Conservation (phyloP, 2,888 invertebrate genomes). For the Aleiodes alternator region DNA sequence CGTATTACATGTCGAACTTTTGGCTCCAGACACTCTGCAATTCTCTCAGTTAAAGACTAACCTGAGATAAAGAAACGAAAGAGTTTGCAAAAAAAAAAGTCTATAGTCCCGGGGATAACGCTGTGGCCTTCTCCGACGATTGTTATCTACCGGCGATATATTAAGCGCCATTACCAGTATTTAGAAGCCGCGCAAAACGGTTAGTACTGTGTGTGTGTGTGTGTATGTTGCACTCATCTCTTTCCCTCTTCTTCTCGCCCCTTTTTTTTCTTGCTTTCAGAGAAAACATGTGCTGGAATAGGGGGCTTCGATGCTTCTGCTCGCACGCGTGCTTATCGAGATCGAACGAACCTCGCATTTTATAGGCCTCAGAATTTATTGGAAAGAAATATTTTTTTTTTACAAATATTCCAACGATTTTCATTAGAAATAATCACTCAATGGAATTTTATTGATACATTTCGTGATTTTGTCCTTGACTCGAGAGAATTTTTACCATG, state of each 20-base stretch:
- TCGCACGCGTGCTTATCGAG: slow-evolving; percentile 53
- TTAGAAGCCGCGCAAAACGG: slow-evolving; percentile 64
- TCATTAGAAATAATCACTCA: too few relatives aligned
- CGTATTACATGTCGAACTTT: too few relatives aligned
- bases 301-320: slow-evolving; percentile 24
- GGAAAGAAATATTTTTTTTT: too few relatives aligned
- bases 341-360: slow-evolving; percentile 49
- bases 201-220: background rate
- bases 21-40: too few relatives aligned
- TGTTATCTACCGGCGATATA: slow-evolving; percentile 71
- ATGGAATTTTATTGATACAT: too few relatives aligned
- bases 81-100: slow-evolving; percentile 44
- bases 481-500: too few relatives aligned
- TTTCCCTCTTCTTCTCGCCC: too few relatives aligned
- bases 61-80: slow-evolving; percentile 42
- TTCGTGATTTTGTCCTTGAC: too few relatives aligned
- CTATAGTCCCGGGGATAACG: slow-evolving; percentile 50
- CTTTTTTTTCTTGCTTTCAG: slow-evolving; percentile 33
- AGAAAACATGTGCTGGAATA: slow-evolving; percentile 23
- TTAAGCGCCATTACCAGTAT: slow-evolving; percentile 72
- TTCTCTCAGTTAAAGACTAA: slow-evolving; percentile 18
- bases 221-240: slow-evolving; percentile 22
- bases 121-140: slow-evolving; percentile 59
- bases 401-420: too few relatives aligned
- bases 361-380: too few relatives aligned